These are phyloP conservation scores for Tribolium freemani DNA, from an alignment of 2,888 invertebrate species.

Conservation along the genomic window DNA sequence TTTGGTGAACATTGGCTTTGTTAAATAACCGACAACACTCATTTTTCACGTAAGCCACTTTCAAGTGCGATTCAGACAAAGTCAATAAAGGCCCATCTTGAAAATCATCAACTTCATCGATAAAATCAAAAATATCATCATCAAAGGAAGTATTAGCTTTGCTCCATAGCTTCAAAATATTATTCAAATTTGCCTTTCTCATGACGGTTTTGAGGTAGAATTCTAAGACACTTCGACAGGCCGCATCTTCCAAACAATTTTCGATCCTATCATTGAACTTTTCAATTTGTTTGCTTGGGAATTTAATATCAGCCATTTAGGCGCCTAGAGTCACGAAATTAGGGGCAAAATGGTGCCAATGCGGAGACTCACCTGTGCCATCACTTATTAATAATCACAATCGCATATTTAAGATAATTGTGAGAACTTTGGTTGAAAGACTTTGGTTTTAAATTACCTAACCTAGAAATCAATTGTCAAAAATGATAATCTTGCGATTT, in stretches of 20 bases:
- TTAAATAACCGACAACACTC: constrained; percentile 57
- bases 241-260: constrained; percentile 52
- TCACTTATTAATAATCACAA: too few relatives aligned
- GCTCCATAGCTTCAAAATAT: constrained; percentile 53
- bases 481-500: too few relatives aligned
- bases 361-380: too few relatives aligned
- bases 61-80: constrained; percentile 52
- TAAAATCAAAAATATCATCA: constrained; percentile 53
- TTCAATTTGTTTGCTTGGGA: constrained; percentile 53
- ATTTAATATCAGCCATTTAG: constrained; percentile 45
- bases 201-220: constrained; percentile 33
- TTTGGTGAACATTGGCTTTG: constrained; percentile 39
- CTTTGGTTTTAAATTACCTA: too few relatives aligned
- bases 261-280: constrained; percentile 54
- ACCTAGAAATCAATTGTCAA: too few relatives aligned
- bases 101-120: constrained; percentile 56
- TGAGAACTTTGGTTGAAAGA: too few relatives aligned
- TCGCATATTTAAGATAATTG: too few relatives aligned
- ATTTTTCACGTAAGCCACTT: constrained; percentile 53
- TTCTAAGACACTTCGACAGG: constrained; percentile 47
- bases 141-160: constrained; percentile 49
- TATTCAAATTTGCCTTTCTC: constrained; percentile 40
- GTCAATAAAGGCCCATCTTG: constrained; percentile 53
- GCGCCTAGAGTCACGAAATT: constrained; percentile 12
- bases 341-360: too few relatives aligned